These are phyloP conservation scores for Ginglymostoma cirratum DNA, from an alignment of 2,113 vertebrate species.

Conservation along the genomic window DNA sequence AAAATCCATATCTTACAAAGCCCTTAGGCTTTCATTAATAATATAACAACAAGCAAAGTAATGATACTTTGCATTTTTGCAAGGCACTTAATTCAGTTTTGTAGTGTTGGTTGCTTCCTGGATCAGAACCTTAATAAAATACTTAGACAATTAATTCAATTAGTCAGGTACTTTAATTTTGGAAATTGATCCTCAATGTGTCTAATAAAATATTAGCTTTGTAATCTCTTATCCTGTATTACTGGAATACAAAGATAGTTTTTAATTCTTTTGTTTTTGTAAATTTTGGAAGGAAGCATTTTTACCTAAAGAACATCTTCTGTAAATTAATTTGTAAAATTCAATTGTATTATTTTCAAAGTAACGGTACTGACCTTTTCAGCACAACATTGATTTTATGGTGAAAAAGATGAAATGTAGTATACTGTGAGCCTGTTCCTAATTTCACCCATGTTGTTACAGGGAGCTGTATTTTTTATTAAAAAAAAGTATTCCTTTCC, in stretches of 20 bases:
- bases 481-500: neutral
- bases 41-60: neutral
- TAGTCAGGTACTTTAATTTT: neutral
- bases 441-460: neutral
- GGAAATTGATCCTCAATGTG: neutral
- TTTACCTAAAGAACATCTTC: neutral
- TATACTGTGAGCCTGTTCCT: neutral
- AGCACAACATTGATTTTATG: neutral
- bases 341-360: neutral
- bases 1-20: neutral
- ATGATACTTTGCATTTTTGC: neutral
- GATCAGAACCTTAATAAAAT: neutral
- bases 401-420: neutral
- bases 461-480: neutral
- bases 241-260: neutral
- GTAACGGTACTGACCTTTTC: neutral
- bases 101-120: neutral
- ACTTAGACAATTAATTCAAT: neutral
- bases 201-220: neutral
- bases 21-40: neutral
- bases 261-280: neutral
- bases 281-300: neutral
- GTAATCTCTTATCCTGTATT: neutral
- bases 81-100: neutral
- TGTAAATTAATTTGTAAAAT: neutral